Base-by-base conservation (phyloP, 2,113 vertebrate species). In the Triplophysa siluroides region DNA sequence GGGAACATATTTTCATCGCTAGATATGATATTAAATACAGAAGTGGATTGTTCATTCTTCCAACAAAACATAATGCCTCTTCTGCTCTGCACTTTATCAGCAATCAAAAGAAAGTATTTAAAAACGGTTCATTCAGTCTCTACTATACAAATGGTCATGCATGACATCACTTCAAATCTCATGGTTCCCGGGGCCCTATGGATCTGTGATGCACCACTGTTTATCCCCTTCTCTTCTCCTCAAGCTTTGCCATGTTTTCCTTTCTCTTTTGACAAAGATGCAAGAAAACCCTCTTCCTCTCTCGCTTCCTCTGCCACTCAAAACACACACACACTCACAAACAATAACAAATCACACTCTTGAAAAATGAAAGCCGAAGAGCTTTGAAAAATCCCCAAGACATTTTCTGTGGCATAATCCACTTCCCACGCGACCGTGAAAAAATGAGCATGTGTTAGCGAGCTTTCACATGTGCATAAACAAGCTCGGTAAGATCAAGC, bases 221-320 rank as follows among this genome's bases (percentile, higher is more conserved):
- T 79, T 76, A 83, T 79, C n/a, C 63, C 29, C 62, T 33, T 77
- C n/a, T 78, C 67, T 78, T 47, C 12, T 65, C 61, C 63, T 68
- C 60, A 21, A 45, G 52, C 24, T 18, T 50, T 47, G 23, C 65
- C 71, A 80, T 62, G 50, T 78, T 54, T 71, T 58, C 13, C 71
- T 80, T 78, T 52, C 41, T 68, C 52, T 54, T 66, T 77, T 38
- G 45, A 54, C 43, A 67, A 71, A 64, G 26, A 65, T 26, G 64
- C 33, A 19, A 50, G 26, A 68, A 65, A 69, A 24, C 77, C 69
- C 29, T 83, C 81, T 52, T 58, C 21, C 26, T 75, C 11, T 45
- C 26, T 41, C 26, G 9, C 65, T 68, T 65, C 41, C 80, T 78
- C 29, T 71, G 21, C 66, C 60, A 50, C 29, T 23, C 14, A 80